phyloP scores from a whole-genome alignment of 2,797 vertebrate genomes.

The Cuniculus paca region DNA sequence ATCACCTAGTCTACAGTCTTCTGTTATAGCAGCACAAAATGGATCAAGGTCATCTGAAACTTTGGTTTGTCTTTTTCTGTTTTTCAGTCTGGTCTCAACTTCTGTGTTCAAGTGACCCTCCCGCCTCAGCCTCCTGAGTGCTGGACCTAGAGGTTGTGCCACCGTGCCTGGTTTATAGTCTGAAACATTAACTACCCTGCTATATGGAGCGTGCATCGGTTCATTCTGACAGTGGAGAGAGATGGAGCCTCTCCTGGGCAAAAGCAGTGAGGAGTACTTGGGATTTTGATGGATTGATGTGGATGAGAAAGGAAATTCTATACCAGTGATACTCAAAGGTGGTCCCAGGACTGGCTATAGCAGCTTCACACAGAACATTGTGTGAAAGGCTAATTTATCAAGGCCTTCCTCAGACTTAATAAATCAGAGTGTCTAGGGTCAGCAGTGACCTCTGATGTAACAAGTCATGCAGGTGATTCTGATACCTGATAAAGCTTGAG shows the following conservation, averaged over 20 bases:
- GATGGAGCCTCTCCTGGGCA: background rate
- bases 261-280: background rate
- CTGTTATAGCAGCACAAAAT: background rate
- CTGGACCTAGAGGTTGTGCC: background rate
- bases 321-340: background rate
- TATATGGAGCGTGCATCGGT: background rate
- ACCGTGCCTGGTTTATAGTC: background rate
- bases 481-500: background rate
- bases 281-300: background rate
- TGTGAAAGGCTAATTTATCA: constrained; percentile 15
- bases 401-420: background rate
- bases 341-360: background rate
- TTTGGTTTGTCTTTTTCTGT: background rate
- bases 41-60: background rate
- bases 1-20: too few relatives aligned
- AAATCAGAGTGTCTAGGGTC: background rate
- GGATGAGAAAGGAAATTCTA: background rate
- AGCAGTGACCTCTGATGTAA: background rate
- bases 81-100: background rate
- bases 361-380: background rate
- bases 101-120: background rate
- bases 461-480: background rate
- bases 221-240: background rate
- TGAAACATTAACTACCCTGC: background rate
- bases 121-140: background rate